These are phyloP conservation scores for Petrocephalus sullivani DNA, from an alignment of 2,797 vertebrate species.

Conservation along the genomic window DNA sequence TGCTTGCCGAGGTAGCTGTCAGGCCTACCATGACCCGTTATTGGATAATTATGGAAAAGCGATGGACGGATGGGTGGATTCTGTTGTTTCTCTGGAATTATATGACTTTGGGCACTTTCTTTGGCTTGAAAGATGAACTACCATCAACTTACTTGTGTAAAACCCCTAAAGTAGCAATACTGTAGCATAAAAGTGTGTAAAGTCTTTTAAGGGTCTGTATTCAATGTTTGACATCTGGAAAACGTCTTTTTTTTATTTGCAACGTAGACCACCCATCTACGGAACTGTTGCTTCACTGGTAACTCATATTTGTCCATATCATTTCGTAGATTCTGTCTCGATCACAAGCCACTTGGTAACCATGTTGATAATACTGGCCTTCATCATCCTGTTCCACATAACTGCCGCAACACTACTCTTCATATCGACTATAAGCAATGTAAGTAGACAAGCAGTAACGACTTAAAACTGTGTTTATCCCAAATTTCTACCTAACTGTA, in stretches of 20 bases:
- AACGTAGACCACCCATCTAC: background rate
- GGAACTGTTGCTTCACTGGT: background rate
- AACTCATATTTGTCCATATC: background rate
- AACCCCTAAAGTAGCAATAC: background rate
- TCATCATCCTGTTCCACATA: slow-evolving; percentile 90
- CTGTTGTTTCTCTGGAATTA: background rate
- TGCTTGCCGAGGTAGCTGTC: background rate
- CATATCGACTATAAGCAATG: slow-evolving; percentile 84
- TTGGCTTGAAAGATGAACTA: background rate
- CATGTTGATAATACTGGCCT: slow-evolving; percentile 89
- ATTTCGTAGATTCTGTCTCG: slow-evolving; percentile 18
- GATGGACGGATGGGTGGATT: background rate
- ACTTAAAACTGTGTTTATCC: background rate
- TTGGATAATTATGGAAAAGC: background rate
- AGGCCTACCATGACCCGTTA: background rate
- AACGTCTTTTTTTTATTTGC: background rate
- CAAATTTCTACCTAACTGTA: background rate
- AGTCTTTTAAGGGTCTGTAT: background rate
- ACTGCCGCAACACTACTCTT: slow-evolving; percentile 77
- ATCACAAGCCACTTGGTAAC: slow-evolving; percentile 35
- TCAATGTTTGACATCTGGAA: background rate
- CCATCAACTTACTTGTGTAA: background rate
- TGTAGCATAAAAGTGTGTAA: background rate
- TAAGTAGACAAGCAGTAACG: slow-evolving; percentile 56
- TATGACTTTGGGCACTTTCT: background rate